Conservation (phyloP, 1,140 invertebrate genomes). For the Sycophaga agraensis region DNA sequence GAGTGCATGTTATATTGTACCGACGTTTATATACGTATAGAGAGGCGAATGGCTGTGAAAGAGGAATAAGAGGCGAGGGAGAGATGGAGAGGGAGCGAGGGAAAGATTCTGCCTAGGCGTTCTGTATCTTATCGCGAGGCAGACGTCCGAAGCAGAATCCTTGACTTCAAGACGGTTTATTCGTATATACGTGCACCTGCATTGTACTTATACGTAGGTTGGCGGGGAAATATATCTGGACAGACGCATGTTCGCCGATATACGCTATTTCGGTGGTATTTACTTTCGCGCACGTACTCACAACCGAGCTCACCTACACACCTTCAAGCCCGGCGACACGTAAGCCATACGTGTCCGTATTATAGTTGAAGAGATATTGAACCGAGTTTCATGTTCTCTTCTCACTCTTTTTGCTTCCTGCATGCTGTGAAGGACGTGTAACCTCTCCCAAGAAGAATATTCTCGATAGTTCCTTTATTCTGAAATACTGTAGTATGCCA, state of each 20-base stretch:
- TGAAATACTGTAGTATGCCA: conserved; percentile 4
- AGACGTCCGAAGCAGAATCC: conserved; percentile 50
- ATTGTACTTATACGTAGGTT: conserved; percentile 39
- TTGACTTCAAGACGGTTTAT: conserved; percentile 14
- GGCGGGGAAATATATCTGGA: conserved; percentile 19
- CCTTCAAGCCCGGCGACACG: too few species aligned
- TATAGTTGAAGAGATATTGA: conserved; percentile 50
- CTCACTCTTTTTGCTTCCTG: conserved; percentile 18
- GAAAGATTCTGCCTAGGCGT: conserved; percentile 38
- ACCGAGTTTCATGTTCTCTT: conserved; percentile 24
- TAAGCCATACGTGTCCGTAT: conserved; percentile 47
- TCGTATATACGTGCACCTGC: conserved; percentile 42
- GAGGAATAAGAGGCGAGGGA: background rate
- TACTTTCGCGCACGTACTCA: conserved; percentile 19
- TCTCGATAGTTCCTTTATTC: conserved; percentile 15
- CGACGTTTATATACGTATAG: too few species aligned
- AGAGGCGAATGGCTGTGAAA: background rate
- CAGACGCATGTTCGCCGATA: conserved; percentile 43
- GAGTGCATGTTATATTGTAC: too few species aligned
- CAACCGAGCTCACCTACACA: too few species aligned
- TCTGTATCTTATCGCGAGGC: conserved; percentile 44
- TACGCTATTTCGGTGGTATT: conserved; percentile 33
- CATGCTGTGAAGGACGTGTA: conserved; percentile 21
- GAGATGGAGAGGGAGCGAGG: conserved; percentile 29
- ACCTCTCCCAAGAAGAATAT: conserved; percentile 14